Evolutionary conservation across 2,888 invertebrate species (phyloP).

Genomic region (Macrostomum cliftonense): DNA sequence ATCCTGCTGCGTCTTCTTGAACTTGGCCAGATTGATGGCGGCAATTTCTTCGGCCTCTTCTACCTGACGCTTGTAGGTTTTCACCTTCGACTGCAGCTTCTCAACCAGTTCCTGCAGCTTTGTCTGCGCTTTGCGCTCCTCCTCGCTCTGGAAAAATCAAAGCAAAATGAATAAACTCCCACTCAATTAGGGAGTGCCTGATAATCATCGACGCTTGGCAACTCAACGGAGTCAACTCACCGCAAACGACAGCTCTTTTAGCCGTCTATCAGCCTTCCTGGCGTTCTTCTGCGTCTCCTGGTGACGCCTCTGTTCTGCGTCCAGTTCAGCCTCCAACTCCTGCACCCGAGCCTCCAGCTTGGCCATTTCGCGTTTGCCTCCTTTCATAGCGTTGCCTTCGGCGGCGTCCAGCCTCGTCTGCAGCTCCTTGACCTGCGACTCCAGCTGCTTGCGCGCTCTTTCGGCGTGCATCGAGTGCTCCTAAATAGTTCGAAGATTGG

Average conservation of each 20-base stretch:
- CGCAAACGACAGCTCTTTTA: constrained; percentile 7
- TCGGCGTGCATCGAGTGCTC: constrained; percentile 10
- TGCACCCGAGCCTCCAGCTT: constrained; percentile 61
- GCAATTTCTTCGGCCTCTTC: constrained; percentile 62
- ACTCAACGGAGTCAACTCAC: too few relatives aligned
- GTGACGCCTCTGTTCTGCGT: constrained; percentile 93
- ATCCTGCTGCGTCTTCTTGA: constrained; percentile 41
- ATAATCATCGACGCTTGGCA: too few relatives aligned
- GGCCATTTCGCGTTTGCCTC: constrained; percentile 13
- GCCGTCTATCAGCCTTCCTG: constrained; percentile 47
- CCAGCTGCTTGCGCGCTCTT: constrained; percentile 5
- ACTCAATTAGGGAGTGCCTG: too few relatives aligned
- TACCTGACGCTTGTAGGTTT: constrained; percentile 99
- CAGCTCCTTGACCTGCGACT: constrained; percentile 12
- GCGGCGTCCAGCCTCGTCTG: constrained; percentile 14
- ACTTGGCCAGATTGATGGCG: constrained; percentile 41
- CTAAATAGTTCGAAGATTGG: too few relatives aligned
- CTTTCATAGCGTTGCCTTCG: constrained; percentile 11
- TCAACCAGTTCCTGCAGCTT: constrained; percentile 11
- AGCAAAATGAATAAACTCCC: too few relatives aligned
- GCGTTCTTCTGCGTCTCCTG: constrained; percentile 95
- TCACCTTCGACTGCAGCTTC: constrained; percentile 63
- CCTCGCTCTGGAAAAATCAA: constrained; percentile 44
- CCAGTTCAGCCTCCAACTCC: constrained; percentile 55
- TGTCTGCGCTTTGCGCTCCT: constrained; percentile 52